Evolutionary conservation across 2,888 invertebrate species (phyloP).

Genomic region (Parelbella ahira): DNA sequence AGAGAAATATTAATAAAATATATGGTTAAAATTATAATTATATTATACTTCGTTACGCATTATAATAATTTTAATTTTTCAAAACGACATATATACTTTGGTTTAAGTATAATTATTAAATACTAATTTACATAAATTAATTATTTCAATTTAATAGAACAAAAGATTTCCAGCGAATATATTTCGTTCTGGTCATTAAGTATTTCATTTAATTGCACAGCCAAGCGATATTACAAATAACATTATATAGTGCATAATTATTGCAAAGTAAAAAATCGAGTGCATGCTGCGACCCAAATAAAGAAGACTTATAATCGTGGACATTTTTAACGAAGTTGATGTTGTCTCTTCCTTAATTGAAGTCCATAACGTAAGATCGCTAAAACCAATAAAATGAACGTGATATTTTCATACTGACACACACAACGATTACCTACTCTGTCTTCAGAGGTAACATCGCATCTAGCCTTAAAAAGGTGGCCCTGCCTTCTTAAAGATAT

Average conservation of each 20-base stretch:
- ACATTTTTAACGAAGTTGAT: too few relatives aligned
- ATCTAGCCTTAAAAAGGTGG: too few relatives aligned
- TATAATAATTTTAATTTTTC: constrained; percentile 6
- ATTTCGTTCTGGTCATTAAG: constrained; percentile 16
- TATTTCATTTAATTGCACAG: constrained; percentile 7
- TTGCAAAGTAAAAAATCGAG: constrained; percentile 1
- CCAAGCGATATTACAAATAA: not conserved
- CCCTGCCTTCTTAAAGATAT: too few relatives aligned
- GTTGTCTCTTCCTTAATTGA: too few relatives aligned
- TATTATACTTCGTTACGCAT: constrained; percentile 5
- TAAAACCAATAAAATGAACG: too few relatives aligned
- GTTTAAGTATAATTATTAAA: constrained; percentile 10
- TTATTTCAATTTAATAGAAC: constrained; percentile 17
- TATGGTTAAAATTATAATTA: constrained; percentile 1
- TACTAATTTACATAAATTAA: constrained; percentile 19
- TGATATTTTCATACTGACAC: too few relatives aligned
- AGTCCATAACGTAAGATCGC: too few relatives aligned
- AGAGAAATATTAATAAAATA: not conserved
- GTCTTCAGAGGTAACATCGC: too few relatives aligned
- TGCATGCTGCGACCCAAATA: too few relatives aligned
- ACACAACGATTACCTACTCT: too few relatives aligned
- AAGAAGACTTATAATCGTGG: too few relatives aligned
- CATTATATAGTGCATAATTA: not conserved
- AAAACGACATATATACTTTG: constrained; percentile 2
- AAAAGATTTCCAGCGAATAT: constrained; percentile 8